Evolutionary conservation across 2,888 invertebrate species (phyloP).

Genomic region (Aporophyla nigra): DNA sequence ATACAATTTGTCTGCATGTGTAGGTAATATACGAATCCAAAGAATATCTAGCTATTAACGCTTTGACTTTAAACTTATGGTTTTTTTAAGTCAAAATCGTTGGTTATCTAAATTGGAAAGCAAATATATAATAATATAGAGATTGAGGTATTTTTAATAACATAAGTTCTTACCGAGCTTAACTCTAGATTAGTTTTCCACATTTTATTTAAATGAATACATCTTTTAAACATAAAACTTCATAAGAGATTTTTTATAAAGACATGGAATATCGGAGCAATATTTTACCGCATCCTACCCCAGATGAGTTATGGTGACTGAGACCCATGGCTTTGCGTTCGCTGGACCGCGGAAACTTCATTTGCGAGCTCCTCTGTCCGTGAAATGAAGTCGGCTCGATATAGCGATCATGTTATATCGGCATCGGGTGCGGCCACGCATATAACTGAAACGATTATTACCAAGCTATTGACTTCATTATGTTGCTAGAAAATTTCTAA

Average conservation of each 20-base stretch:
- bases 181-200: neutral
- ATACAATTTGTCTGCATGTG: neutral
- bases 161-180: no score
- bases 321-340: conserved; percentile 74
- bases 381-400: conserved; percentile 89
- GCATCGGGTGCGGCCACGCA: conserved; percentile 68
- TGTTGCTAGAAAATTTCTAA: neutral
- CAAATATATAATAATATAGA: neutral
- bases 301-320: conserved; percentile 44
- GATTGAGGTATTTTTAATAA: neutral
- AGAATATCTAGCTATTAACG: neutral
- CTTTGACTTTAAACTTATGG: neutral
- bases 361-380: conserved; percentile 89
- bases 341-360: conserved; percentile 89
- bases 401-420: conserved; percentile 77
- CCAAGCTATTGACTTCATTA: conserved; percentile 8
- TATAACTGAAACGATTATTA: conserved; percentile 69
- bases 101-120: no score
- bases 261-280: neutral
- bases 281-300: conserved; percentile 73
- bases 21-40: neutral
- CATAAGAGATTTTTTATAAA: no score
- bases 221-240: neutral
- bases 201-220: neutral
- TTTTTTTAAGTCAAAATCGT: neutral